Evolutionary conservation across 2,888 invertebrate genomes (phyloP).

Genomic region (Drosophila algonquin): DNA sequence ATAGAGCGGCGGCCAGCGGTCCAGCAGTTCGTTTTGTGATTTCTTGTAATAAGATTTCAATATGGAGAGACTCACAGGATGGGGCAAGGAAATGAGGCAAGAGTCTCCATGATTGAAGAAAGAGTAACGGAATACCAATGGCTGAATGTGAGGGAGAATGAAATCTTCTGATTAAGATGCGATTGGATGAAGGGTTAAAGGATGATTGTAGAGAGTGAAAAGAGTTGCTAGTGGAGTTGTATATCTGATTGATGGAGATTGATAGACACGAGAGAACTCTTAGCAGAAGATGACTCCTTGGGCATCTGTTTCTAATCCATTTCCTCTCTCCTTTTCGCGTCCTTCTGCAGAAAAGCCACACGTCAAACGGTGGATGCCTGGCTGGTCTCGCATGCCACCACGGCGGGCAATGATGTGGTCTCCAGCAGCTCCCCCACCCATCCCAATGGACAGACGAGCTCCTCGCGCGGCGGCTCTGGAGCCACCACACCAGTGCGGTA

Average conservation of each 20-base stretch:
- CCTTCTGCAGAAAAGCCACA: slow-evolving; percentile 91
- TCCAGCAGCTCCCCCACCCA: slow-evolving; percentile 85
- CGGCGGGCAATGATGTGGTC: slow-evolving; percentile 84
- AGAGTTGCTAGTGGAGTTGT: too few species aligned
- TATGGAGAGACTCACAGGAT: slow-evolving; percentile 14
- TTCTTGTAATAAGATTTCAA: slow-evolving; percentile 64
- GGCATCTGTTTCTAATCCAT: not conserved
- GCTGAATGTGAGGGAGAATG: too few species aligned
- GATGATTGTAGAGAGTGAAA: too few species aligned
- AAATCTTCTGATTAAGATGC: too few species aligned
- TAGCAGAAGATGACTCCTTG: too few species aligned
- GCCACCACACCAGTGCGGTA: slow-evolving; percentile 96
- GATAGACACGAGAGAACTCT: too few species aligned
- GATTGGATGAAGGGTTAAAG: too few species aligned
- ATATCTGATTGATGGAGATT: too few species aligned
- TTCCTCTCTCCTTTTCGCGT: not conserved
- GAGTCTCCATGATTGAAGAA: too few species aligned
- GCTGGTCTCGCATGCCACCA: slow-evolving; percentile 94
- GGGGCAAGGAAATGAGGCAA: not conserved
- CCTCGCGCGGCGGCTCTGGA: slow-evolving; percentile 91
- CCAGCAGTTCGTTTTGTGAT: slow-evolving; percentile 28
- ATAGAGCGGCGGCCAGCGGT: not conserved
- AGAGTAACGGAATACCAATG: too few species aligned
- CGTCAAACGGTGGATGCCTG: slow-evolving; percentile 96
- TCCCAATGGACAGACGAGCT: slow-evolving; percentile 84